phyloP scores from a whole-genome alignment of 1,140 invertebrate species.

The Eumaeus atala region DNA sequence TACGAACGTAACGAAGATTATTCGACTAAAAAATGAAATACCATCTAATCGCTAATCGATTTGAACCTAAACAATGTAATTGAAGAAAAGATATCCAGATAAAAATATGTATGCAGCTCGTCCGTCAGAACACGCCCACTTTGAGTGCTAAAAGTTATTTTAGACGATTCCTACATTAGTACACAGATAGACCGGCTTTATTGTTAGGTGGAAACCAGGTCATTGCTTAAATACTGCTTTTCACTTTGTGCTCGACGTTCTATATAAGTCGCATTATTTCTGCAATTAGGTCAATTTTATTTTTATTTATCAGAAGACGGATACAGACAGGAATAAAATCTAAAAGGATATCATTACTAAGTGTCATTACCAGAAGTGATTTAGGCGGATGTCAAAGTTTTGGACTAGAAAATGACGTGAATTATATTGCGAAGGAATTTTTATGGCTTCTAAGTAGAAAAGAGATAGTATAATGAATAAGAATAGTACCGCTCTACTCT shows the following conservation, averaged over 20 bases:
- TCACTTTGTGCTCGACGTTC: slow-evolving; percentile 26
- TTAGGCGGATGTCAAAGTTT: too few relatives aligned
- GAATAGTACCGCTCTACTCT: too few relatives aligned
- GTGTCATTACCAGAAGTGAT: too few relatives aligned
- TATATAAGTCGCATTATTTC: slow-evolving; percentile 20
- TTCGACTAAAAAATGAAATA: too few relatives aligned
- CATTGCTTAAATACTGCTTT: slow-evolving; percentile 30
- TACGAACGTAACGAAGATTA: too few relatives aligned
- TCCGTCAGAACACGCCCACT: slow-evolving; percentile 25
- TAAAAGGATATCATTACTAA: too few relatives aligned
- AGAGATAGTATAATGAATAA: too few relatives aligned
- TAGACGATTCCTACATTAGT: slow-evolving; percentile 31
- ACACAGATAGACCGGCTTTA: slow-evolving; percentile 26
- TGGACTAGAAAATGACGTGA: too few relatives aligned
- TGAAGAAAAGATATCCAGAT: background rate
- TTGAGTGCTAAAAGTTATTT: slow-evolving; percentile 33
- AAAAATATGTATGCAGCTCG: slow-evolving; percentile 3
- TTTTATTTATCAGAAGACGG: slow-evolving; percentile 7
- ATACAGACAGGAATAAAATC: too few relatives aligned
- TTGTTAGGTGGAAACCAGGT: slow-evolving; percentile 33
- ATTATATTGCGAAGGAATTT: too few relatives aligned
- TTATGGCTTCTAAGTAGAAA: too few relatives aligned
- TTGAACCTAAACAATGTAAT: background rate
- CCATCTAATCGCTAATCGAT: too few relatives aligned
- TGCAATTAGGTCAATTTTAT: slow-evolving; percentile 24